Percentiles rank a stretch among this genome's conserved stretches.
Evolutionary conservation across 2,888 invertebrate genomes (phyloP).

Genomic region (Apamea sordens): DNA sequence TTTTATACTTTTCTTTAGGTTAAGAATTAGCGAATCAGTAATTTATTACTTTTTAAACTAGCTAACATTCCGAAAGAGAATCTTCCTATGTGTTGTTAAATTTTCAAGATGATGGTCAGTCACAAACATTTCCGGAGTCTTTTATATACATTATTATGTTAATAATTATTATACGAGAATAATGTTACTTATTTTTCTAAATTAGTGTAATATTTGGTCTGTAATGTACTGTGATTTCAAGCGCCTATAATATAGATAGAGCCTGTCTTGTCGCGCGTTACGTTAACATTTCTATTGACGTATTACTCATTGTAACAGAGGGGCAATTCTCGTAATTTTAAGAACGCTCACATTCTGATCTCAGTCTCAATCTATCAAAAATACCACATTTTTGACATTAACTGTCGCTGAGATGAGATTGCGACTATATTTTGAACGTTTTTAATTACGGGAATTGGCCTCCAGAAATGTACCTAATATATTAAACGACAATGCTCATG

Average conservation of each 20-base stretch:
- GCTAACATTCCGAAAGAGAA: conserved; percentile 61
- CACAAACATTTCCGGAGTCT: conserved; percentile 61
- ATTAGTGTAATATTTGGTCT: conserved; percentile 64
- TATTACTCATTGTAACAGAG: conserved; percentile 50
- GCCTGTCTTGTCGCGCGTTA: conserved; percentile 56
- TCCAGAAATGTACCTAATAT: conserved; percentile 62
- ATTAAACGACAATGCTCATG: conserved; percentile 41
- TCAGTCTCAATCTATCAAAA: too few relatives aligned
- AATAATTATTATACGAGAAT: conserved; percentile 54
- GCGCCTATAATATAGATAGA: conserved; percentile 41
- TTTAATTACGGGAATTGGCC: too few relatives aligned
- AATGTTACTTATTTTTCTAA: conserved; percentile 67
- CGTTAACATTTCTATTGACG: conserved; percentile 38
- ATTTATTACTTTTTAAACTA: conserved; percentile 56
- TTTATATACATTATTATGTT: conserved; percentile 55
- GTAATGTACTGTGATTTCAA: conserved; percentile 71
- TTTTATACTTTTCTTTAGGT: conserved; percentile 65
- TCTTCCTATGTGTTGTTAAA: conserved; percentile 45
- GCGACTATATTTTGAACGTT: too few relatives aligned
- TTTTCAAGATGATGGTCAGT: conserved; percentile 52
- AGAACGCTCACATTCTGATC: too few relatives aligned
- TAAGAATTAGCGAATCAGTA: conserved; percentile 58
- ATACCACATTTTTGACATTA: too few relatives aligned
- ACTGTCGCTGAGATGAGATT: too few relatives aligned
- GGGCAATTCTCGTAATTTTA: too few relatives aligned